Conservation (phyloP, 2,888 invertebrate species). For the Nysson spinosus region DNA sequence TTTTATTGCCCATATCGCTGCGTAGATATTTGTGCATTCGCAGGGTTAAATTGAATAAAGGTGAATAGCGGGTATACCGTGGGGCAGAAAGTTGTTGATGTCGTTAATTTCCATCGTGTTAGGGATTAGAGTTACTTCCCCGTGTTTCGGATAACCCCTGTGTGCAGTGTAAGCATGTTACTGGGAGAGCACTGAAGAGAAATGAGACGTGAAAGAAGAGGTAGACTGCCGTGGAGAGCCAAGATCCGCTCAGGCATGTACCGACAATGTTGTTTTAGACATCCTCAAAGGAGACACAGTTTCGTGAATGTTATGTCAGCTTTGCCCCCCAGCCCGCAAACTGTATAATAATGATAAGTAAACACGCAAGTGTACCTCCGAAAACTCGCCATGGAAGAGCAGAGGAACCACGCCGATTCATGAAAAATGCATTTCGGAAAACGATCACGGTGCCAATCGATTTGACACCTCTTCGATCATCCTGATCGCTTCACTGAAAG, state of each 20-base stretch:
- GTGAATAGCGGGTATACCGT: too few relatives aligned
- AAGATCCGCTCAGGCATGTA: constrained; percentile 48
- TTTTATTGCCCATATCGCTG: too few relatives aligned
- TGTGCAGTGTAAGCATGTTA: constrained; percentile 35
- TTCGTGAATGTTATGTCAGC: constrained; percentile 61
- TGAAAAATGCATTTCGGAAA: constrained; percentile 49
- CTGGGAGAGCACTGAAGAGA: constrained; percentile 32
- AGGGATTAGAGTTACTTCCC: constrained; percentile 46
- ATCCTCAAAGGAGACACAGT: constrained; percentile 57
- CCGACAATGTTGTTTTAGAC: constrained; percentile 61
- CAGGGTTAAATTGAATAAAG: too few relatives aligned
- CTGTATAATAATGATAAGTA: constrained; percentile 62
- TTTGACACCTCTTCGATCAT: constrained; percentile 47
- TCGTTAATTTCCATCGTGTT: constrained; percentile 60
- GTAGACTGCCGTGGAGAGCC: constrained; percentile 19
- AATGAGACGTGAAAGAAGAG: constrained; percentile 56
- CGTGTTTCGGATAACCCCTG: constrained; percentile 39
- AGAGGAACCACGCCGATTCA: constrained; percentile 28
- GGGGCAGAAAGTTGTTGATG: constrained; percentile 52
- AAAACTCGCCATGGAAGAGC: constrained; percentile 3
- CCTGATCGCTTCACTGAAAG: constrained; percentile 21
- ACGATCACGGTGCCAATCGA: constrained; percentile 13
- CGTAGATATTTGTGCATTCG: too few relatives aligned
- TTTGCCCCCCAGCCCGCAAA: constrained; percentile 37
- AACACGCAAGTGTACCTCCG: constrained; percentile 47